Evolutionary conservation across 2,113 vertebrate species (phyloP).

Genomic region (Chionomys nivalis): DNA sequence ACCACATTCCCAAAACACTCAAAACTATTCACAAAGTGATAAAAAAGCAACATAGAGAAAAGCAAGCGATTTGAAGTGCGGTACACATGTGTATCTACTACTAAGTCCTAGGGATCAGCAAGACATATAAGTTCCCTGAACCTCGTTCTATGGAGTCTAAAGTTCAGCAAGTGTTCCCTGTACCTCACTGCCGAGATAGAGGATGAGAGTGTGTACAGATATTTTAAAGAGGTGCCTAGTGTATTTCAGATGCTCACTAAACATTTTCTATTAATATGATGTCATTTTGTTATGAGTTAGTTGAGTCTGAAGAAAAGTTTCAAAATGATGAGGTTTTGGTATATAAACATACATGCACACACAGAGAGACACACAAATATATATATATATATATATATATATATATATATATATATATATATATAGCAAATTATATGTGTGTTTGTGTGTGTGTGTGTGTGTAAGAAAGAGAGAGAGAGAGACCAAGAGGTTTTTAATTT

Average conservation of each 20-base stretch:
- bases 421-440: too few relatives aligned
- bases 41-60: conserved; percentile 14
- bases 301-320: background rate
- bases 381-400: background rate
- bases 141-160: background rate
- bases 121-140: background rate
- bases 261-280: background rate
- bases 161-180: background rate
- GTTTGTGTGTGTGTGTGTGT: too few relatives aligned
- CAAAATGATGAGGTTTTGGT: background rate
- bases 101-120: background rate
- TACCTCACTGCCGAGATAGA: background rate
- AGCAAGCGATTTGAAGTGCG: background rate
- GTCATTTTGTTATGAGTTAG: background rate
- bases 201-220: background rate
- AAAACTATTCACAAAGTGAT: background rate
- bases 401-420: too few relatives aligned
- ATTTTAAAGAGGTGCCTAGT: background rate
- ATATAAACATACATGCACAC: background rate
- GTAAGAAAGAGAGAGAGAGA: too few relatives aligned
- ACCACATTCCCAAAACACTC: background rate
- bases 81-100: background rate
- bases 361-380: background rate
- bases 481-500: conserved; percentile 40
- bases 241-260: background rate